Evolutionary conservation across 53 echinoderm and acorn worm species (phyloP), one percentile per base, ranked within the genome.

Genomic region (Temnopleurus reevesii): DNA sequence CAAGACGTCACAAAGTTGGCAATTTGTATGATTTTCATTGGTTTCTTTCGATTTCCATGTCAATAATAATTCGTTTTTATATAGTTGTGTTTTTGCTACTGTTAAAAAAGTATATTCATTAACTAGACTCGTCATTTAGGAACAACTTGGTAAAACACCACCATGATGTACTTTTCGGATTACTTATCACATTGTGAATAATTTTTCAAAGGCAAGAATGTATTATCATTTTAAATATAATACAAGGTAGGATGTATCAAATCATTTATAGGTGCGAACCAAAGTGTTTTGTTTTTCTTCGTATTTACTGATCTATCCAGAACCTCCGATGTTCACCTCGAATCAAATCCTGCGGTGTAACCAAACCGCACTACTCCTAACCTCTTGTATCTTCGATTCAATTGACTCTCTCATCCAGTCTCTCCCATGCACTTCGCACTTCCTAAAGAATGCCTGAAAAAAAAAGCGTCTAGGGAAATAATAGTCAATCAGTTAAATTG

Each of bases 401-500:
- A 79, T 79, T 79, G 79, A 79, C 79, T 79, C 41, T 79, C 79
- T 79, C 79, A 79, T 79, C 49, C 49, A 47, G 76, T 79, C 46
- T 79, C 79, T 26, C 79, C 47, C 38, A 15, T 30, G 79, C 49
- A 46, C 36, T 17, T 47, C 49, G 26, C 30, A 46, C 79, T 79
- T 49, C 4, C 21, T 46, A 9, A n/a, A 47, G 49, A 49, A 46
- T 24, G 79, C 49, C 79, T 71, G 71, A 15, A 21, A 79, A 49
- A 46, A 15, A n/a, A 71, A 47, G 15, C 41, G 79, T 79, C 79
- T 79, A 3, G 79, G 79, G 79, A 79, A 79, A 79, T 47, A 79
- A 79, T 79, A 47, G 79, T 79, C 79, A 79, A 79, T 79, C 79
- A 79, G 79, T 49, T 79, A 79, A 79, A 79, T 79, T 79, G 79